phyloP scores from a whole-genome alignment of 2,113 vertebrate genomes.

The Channa argus region DNA sequence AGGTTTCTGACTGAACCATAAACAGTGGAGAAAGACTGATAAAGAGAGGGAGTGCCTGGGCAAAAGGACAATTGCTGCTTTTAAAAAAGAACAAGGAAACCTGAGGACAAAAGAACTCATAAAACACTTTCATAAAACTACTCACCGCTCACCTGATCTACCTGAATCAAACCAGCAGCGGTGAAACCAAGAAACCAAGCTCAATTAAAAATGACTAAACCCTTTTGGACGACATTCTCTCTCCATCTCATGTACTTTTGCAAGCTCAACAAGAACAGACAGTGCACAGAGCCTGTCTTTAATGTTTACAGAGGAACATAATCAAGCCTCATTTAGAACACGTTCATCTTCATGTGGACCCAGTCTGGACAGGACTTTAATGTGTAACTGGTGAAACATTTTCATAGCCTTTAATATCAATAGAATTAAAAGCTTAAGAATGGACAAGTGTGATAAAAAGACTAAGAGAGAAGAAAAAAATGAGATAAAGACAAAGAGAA shows the following conservation, averaged over 20 bases:
- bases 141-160: slow-evolving; percentile 17
- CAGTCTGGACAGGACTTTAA: slow-evolving; percentile 21
- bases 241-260: slow-evolving; percentile 10
- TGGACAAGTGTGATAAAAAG: not conserved
- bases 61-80: not conserved
- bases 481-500: not conserved
- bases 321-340: slow-evolving; percentile 1
- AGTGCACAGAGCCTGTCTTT: slow-evolving; percentile 14
- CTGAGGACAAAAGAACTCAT: not conserved
- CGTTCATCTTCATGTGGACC: slow-evolving; percentile 17
- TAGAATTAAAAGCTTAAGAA: slow-evolving; percentile 21
- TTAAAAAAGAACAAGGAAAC: slow-evolving; percentile 1
- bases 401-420: not conserved
- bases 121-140: not conserved
- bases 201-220: slow-evolving; percentile 38
- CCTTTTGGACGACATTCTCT: slow-evolving; percentile 19
- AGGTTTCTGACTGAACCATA: not conserved
- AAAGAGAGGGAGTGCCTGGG: not conserved
- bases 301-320: slow-evolving; percentile 1
- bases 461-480: not conserved
- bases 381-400: not conserved
- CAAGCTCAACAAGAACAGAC: slow-evolving; percentile 32
- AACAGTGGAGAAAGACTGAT: slow-evolving; percentile 3
- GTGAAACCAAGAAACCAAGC: slow-evolving; percentile 27
- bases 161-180: slow-evolving; percentile 10